These are phyloP conservation scores for Tholera decimalis DNA, from an alignment of 2,888 invertebrate genomes.

Conservation along the genomic window DNA sequence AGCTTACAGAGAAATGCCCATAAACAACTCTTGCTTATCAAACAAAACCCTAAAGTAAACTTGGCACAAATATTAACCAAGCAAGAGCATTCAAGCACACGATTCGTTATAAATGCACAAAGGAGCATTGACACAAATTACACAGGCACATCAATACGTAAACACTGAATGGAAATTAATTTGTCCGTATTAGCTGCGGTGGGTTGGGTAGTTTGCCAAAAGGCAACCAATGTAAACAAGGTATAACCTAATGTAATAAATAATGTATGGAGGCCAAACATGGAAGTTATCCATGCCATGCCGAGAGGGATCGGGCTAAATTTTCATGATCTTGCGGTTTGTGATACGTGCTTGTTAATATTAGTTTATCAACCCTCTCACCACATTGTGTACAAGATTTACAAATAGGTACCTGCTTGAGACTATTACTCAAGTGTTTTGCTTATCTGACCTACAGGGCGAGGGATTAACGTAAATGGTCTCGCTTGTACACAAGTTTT, in stretches of 20 bases:
- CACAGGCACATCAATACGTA: conserved; percentile 69
- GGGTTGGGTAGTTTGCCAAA: conserved; percentile 79
- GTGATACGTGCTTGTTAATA: conserved; percentile 87
- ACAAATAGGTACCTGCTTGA: conserved; percentile 76
- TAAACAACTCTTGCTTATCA: background rate
- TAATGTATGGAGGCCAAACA: conserved; percentile 88
- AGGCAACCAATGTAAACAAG: conserved; percentile 85
- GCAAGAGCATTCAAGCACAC: conserved; percentile 54
- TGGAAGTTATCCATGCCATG: conserved; percentile 85
- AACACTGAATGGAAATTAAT: conserved; percentile 78
- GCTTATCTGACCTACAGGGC: conserved; percentile 58
- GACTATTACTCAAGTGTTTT: conserved; percentile 70
- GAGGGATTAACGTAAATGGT: conserved; percentile 42
- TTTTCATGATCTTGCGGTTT: conserved; percentile 91
- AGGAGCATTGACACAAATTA: conserved; percentile 65
- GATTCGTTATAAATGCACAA: conserved; percentile 62
- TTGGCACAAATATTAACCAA: conserved; percentile 33
- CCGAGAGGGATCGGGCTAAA: conserved; percentile 85
- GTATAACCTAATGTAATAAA: conserved; percentile 87
- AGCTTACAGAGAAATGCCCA: no score
- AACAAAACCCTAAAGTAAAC: conserved; percentile 10
- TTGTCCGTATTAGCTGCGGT: conserved; percentile 76
- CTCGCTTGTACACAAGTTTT: conserved; percentile 29
- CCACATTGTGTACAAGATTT: conserved; percentile 83
- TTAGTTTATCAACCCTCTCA: conserved; percentile 87